These are phyloP conservation scores for Mus minutoides DNA, from an alignment of 2,797 vertebrate genomes.

Conservation along the genomic window DNA sequence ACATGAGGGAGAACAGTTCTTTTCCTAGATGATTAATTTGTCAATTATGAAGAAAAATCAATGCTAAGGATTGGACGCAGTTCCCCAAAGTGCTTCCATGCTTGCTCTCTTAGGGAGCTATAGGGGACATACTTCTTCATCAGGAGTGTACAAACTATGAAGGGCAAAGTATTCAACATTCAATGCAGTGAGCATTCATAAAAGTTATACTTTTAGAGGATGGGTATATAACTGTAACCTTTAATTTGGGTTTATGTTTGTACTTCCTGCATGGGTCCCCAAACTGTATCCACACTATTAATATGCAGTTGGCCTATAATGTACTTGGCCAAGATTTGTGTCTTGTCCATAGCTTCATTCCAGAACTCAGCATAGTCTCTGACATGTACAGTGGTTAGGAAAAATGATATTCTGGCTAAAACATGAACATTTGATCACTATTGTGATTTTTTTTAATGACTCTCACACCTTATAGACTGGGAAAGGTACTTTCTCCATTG, in stretches of 20 bases:
- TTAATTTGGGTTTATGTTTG: background rate
- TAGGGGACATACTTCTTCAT: background rate
- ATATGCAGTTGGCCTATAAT: background rate
- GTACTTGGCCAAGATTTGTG: background rate
- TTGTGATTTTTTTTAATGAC: conserved; percentile 49
- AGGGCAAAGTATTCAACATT: background rate
- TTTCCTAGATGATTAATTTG: background rate
- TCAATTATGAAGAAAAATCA: background rate
- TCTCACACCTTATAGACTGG: conserved; percentile 52
- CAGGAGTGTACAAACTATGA: background rate
- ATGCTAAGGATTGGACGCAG: background rate
- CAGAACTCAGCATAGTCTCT: background rate
- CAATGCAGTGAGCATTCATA: background rate
- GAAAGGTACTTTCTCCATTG: background rate
- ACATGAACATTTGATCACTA: conserved; percentile 12
- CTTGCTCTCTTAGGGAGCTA: background rate
- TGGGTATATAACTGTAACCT: background rate
- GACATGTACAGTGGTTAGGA: background rate
- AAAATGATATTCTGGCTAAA: conserved; percentile 58
- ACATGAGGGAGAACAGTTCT: background rate
- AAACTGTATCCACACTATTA: background rate
- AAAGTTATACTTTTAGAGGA: background rate
- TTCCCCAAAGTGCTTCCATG: background rate
- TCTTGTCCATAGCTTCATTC: conserved; percentile 33
- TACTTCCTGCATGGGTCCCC: background rate